Base-by-base conservation (phyloP, 2,113 vertebrate genomes). In the Arizona elegans region DNA sequence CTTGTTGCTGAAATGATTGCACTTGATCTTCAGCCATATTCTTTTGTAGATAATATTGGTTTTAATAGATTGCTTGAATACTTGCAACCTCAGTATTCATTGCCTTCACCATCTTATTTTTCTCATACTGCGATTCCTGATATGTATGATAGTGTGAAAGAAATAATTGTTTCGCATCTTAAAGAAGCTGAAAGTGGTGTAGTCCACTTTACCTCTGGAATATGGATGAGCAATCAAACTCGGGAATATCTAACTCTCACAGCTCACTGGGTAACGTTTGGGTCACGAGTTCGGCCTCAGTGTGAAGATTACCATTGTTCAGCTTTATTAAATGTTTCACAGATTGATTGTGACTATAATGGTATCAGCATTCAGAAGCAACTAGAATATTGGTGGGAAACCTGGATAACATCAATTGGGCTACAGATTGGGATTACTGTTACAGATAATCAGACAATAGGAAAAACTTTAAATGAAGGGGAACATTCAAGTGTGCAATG, bases 1-100 rank as follows among this genome's bases (percentile, higher is more conserved):
- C 99, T 99, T 95, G 96, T 99, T 59, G 98, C 99, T 0, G 99
- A 99, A 98, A 99, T 99, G 99, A 98, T 99, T 97, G 99, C 99
- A 98, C 98, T 99, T 97, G 99, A 99, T 97, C 99, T 99, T 95
- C 99, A 99, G 98, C 99, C 99, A 95, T 99, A 99, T 96, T 98
- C 99, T 87, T 95, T 99, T 96, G 98, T 99, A 95, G 99, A 99
- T 97, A 99, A 98, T 52, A 94, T 98, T 95, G 99, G 99, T 96
- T 98, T 99, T 94, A 98, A 97, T 96, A 96, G 99, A 97, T 98
- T 99, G 96, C 98, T 99, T 15, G 98, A 98, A 97, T 99, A 98
- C 97, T 98, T 99, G 97, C 98, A 99, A 97, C 99, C 99, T 96
- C 99, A 99, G 95, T 99, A 99, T 98, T 98, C 98, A 92, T 95